Evolutionary conservation across 2,113 vertebrate species (phyloP), one percentile per base, ranked within the genome.

Genomic region (Marmota flaviventris): DNA sequence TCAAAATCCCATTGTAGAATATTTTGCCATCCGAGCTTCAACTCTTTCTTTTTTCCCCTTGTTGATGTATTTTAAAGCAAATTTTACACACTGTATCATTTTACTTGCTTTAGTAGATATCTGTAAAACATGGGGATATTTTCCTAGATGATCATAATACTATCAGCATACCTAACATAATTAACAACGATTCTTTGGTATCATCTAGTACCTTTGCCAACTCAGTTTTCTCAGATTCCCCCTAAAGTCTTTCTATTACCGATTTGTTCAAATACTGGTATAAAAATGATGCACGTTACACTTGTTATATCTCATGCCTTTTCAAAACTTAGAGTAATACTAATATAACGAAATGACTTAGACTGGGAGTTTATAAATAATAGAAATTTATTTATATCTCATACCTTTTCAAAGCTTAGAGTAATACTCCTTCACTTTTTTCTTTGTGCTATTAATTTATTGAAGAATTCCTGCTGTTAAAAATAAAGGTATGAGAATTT

Each of bases 261-360:
- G 3, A 4, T 79, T 87, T 84, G 78, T 75, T 96, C 32, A 95
- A 87, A 77, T 89, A 22, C 4, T 76, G 39, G 10, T 65, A 61
- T 39, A 67, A 73, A 48, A 42, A 75, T 34, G 91, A 42, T 29
- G 22, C 29, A 45, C 6, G 58, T 70, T 79, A 39, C 24, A 69
- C 92, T 63, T 83, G 16, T 73, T 82, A 77, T 39, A 8, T 56
- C 27, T 67, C 9, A 34, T 3, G 7, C 39, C 24, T 91, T 93
- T 87, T 87, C 77, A 45, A 92, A 88, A 85, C 77, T 95, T 79
- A 70, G 27, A 86, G 92, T 4, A 81, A n/a, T 61, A 67, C 29
- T 70, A 45, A 45, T 45, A 45, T 39, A 39, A 39, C 39, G 39
- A 45, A 45, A 45, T 45, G 45, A 45, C 45, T 45, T 45, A 45